phyloP scores from a whole-genome alignment of 2,888 invertebrate genomes.

The Poecilus cupreus region DNA sequence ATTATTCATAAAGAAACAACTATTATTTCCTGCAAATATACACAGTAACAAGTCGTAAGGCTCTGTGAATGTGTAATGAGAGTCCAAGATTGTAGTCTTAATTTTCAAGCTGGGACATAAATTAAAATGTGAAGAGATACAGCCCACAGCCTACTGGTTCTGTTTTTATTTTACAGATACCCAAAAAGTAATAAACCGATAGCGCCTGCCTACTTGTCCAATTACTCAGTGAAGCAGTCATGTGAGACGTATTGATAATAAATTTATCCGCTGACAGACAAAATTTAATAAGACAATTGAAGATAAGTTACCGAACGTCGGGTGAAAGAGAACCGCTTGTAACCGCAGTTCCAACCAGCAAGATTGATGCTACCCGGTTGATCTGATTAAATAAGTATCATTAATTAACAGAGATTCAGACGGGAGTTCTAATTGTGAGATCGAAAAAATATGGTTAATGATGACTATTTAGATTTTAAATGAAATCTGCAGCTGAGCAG shows the following conservation, averaged over 20 bases:
- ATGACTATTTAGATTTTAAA: not conserved
- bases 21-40: too few species aligned
- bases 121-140: not conserved
- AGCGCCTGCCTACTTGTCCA: conserved; percentile 20
- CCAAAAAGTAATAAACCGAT: conserved; percentile 36
- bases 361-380: conserved; percentile 54
- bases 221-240: conserved; percentile 18
- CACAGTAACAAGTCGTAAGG: too few species aligned
- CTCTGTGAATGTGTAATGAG: too few species aligned
- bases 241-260: conserved; percentile 38
- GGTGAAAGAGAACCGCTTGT: conserved; percentile 41
- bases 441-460: conserved; percentile 2
- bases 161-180: not conserved
- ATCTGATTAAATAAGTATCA: conserved; percentile 55
- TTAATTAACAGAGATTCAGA: conserved; percentile 48
- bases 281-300: conserved; percentile 58
- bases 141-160: not conserved
- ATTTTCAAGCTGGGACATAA: not conserved
- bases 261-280: conserved; percentile 51
- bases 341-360: not conserved
- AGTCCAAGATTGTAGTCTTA: not conserved
- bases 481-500: not conserved
- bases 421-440: conserved; percentile 16
- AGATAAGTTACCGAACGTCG: conserved; percentile 28
- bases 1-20: too few species aligned